phyloP scores from a whole-genome alignment of 2,113 vertebrate genomes.

The Apteryx mantelli region DNA sequence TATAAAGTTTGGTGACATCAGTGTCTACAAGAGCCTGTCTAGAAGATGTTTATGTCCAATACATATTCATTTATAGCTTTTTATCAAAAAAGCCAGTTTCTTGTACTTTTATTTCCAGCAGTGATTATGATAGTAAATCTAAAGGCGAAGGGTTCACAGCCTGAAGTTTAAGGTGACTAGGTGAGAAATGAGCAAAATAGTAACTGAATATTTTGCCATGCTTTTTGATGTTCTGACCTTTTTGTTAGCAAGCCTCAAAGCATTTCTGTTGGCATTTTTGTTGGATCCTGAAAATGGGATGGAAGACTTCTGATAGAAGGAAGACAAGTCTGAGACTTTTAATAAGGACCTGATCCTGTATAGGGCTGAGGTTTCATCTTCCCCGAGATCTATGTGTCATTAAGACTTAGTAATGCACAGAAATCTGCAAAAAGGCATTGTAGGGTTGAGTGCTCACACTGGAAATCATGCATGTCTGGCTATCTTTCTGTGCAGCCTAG shows the following conservation, averaged over 20 bases:
- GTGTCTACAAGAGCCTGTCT: neutral
- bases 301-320: neutral
- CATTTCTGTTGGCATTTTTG: neutral
- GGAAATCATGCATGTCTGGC: neutral
- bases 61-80: neutral
- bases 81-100: neutral
- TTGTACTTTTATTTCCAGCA: neutral
- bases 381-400: neutral
- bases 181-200: neutral
- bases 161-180: neutral
- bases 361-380: neutral
- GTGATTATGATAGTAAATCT: neutral
- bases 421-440: neutral
- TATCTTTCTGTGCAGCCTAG: neutral
- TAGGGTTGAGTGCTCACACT: rapidly evolving
- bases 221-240: neutral
- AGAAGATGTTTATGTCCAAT: neutral
- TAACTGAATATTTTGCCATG: neutral
- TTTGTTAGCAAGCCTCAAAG: neutral
- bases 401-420: neutral
- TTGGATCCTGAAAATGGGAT: neutral
- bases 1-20: neutral
- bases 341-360: neutral
- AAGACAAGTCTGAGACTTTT: neutral
- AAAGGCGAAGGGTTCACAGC: neutral